A percentile compares a stretch with the other conserved stretches of the same genome.
Conservation (phyloP, 2,113 vertebrate species). For the Tragelaphus strepsiceros region DNA sequence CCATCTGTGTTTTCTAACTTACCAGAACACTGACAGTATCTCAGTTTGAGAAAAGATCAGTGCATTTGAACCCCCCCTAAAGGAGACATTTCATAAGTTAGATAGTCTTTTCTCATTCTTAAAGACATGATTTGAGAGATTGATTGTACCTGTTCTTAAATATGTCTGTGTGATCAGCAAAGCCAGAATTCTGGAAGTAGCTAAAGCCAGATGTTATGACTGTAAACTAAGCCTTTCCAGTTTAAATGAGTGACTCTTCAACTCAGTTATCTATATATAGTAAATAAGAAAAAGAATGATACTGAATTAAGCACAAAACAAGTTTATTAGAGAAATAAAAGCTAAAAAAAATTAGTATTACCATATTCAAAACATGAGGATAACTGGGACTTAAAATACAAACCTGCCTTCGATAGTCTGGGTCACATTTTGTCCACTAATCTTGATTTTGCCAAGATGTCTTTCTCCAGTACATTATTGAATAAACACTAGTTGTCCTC, state of each 20-base stretch:
- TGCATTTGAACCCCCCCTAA: not conserved
- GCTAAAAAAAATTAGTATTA: not conserved
- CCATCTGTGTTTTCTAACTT: not conserved
- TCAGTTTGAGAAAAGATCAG: not conserved
- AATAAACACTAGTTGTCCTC: not conserved
- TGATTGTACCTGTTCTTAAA: not conserved
- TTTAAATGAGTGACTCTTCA: constrained; percentile 1
- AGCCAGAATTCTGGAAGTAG: not conserved
- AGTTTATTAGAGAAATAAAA: constrained; percentile 11
- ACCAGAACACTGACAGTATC: not conserved
- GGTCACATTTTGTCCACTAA: not conserved
- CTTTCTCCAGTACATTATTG: not conserved
- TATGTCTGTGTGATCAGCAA: not conserved
- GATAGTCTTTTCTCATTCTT: not conserved
- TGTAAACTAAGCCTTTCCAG: not conserved
- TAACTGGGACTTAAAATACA: not conserved
- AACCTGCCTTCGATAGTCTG: not conserved
- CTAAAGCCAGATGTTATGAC: not conserved
- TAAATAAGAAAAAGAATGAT: constrained; percentile 14
- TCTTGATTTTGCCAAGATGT: not conserved
- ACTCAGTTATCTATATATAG: not conserved
- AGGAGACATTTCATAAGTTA: not conserved
- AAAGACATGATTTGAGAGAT: not conserved
- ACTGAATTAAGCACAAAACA: not conserved
- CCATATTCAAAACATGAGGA: not conserved